A percentile compares a stretch with the other conserved stretches of the same genome.
phyloP scores from a whole-genome alignment of 1,140 invertebrate genomes.

The Ditylenchus dipsaci region DNA sequence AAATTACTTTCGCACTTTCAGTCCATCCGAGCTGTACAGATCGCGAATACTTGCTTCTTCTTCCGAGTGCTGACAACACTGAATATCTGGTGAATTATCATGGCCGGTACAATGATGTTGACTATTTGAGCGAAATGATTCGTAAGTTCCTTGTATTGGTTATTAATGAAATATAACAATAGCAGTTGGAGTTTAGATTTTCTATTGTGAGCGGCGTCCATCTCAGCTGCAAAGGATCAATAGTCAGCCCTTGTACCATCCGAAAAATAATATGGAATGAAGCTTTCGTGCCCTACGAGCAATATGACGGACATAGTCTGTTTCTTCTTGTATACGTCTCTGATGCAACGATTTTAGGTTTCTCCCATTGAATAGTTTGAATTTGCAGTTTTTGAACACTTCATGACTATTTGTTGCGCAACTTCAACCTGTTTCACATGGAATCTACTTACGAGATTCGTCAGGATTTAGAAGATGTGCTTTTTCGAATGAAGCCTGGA shows the following conservation, averaged over 20 bases:
- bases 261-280: constrained; percentile 98
- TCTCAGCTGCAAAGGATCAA: constrained; percentile 92
- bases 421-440: constrained; percentile 93
- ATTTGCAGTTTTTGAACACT: constrained; percentile 95
- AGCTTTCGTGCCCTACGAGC: constrained; percentile 93
- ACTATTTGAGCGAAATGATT: constrained; percentile 43
- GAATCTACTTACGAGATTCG: constrained; percentile 97
- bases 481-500: constrained; percentile 91
- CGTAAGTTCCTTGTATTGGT: constrained; percentile 22
- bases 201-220: constrained; percentile 77
- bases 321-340: background rate
- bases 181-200: constrained; percentile 64
- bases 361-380: constrained; percentile 90
- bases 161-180: constrained; percentile 9
- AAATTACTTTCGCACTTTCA: background rate
- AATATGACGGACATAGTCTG: constrained; percentile 81
- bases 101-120: constrained; percentile 10
- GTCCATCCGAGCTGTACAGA: constrained; percentile 68
- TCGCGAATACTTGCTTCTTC: constrained; percentile 74
- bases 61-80: constrained; percentile 64
- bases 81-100: constrained; percentile 15
- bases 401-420: constrained; percentile 93
- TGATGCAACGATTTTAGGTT: constrained; percentile 49
- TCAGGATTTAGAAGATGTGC: constrained; percentile 94
- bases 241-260: constrained; percentile 96